These are phyloP conservation scores for Apogon talboti DNA, from an alignment of 2,797 vertebrate genomes.

Conservation along the genomic window DNA sequence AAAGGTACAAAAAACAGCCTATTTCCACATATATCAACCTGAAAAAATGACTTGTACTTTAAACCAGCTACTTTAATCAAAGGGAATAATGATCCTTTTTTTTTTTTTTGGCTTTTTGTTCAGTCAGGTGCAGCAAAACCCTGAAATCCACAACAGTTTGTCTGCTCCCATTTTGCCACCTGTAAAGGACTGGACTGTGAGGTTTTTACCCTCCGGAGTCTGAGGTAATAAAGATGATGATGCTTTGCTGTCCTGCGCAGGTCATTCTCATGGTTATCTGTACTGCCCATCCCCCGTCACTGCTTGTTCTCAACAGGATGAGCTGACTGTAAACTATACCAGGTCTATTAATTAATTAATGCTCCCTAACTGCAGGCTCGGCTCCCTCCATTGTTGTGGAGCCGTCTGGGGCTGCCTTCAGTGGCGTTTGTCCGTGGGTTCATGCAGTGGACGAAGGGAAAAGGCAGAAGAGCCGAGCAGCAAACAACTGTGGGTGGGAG, in stretches of 20 bases:
- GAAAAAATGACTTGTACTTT: no score
- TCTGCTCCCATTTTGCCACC: no score
- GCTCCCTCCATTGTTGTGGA: slow-evolving; percentile 51
- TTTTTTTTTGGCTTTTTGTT: neutral
- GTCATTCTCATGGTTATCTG: slow-evolving; percentile 44
- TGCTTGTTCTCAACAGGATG: slow-evolving; percentile 61
- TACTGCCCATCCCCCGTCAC: slow-evolving; percentile 65
- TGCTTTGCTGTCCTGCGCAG: slow-evolving; percentile 51
- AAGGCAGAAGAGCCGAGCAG: slow-evolving; percentile 33
- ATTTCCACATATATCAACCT: no score
- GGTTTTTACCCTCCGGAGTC: no score
- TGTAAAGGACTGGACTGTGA: no score
- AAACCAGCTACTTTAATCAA: no score
- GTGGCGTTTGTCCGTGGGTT: slow-evolving; percentile 32
- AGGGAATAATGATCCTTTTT: no score
- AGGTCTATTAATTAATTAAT: slow-evolving; percentile 87
- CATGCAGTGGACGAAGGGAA: slow-evolving; percentile 30
- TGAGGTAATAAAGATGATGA: slow-evolving; percentile 45
- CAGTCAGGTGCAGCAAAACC: slow-evolving; percentile 6
- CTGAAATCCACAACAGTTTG: neutral
- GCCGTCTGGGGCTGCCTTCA: slow-evolving; percentile 45
- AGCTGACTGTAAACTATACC: slow-evolving; percentile 85
- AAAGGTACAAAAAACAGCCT: no score
- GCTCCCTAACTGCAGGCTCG: slow-evolving; percentile 66
- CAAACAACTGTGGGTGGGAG: slow-evolving; percentile 52